Evolutionary conservation across 2,113 vertebrate species (phyloP).

Genomic region (Gnathonemus longibarbis): DNA sequence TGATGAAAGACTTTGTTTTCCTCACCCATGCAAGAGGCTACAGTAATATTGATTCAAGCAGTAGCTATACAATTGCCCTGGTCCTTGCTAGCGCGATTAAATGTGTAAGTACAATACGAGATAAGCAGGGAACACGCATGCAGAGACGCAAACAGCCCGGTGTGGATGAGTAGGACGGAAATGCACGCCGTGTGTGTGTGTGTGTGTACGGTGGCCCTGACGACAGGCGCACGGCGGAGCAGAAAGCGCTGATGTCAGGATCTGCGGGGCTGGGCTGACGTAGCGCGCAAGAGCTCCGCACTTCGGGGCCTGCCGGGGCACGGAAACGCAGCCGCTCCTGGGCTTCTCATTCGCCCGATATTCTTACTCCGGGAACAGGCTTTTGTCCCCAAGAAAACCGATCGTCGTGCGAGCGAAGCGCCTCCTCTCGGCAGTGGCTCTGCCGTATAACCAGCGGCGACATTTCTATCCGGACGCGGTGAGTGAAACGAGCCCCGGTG

Average conservation of each 20-base stretch:
- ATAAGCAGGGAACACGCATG: not conserved
- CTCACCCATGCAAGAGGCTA: not conserved
- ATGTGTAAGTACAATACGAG: not conserved
- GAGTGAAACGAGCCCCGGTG: conserved; percentile 41
- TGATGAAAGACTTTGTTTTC: no score
- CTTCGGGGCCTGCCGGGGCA: conserved; percentile 47
- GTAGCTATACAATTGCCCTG: not conserved
- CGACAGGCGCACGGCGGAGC: conserved; percentile 55
- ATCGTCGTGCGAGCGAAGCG: not conserved
- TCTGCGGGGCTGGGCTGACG: conserved; percentile 48
- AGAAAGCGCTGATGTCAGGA: conserved; percentile 57
- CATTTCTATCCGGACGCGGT: conserved; percentile 39
- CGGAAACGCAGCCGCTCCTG: conserved; percentile 34
- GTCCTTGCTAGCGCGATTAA: not conserved
- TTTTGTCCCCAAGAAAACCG: not conserved
- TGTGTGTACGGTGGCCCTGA: conserved; percentile 44
- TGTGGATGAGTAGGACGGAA: not conserved
- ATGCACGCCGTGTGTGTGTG: not conserved
- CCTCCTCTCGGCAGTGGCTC: not conserved
- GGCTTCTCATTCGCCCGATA: conserved; percentile 28
- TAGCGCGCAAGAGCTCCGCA: conserved; percentile 40
- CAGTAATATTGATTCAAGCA: not conserved
- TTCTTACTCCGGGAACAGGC: not conserved
- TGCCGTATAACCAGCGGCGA: conserved; percentile 33
- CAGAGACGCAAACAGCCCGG: not conserved